phyloP scores from a whole-genome alignment of 2,797 vertebrate species.

The Eupleurogrammus muticus region DNA sequence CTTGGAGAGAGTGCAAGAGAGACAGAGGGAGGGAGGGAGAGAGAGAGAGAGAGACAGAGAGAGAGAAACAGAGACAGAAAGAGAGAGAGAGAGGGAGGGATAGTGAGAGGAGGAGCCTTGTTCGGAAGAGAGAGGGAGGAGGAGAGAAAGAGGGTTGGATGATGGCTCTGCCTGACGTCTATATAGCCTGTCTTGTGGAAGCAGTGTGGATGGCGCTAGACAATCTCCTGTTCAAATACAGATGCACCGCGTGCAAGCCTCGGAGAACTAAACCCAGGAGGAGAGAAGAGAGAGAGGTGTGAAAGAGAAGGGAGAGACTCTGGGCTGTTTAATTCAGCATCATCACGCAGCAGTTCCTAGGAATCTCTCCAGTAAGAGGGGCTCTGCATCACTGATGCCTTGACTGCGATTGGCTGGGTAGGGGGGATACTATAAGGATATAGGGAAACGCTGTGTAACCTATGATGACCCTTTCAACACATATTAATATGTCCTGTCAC shows the following conservation, averaged over 20 bases:
- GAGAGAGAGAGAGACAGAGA: constrained; percentile 40
- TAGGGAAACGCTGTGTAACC: constrained; percentile 79
- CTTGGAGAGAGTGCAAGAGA: constrained; percentile 42
- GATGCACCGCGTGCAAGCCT: constrained; percentile 64
- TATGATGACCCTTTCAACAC: constrained; percentile 85
- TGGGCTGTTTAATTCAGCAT: constrained; percentile 82
- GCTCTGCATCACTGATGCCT: constrained; percentile 84
- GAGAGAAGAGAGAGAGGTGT: constrained; percentile 31
- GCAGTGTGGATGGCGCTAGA: constrained; percentile 74
- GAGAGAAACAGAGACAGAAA: constrained; percentile 27
- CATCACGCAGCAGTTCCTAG: constrained; percentile 89
- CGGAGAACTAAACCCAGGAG: constrained; percentile 35
- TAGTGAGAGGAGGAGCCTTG: constrained; percentile 76
- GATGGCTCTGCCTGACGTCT: constrained; percentile 70
- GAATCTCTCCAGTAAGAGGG: constrained; percentile 93
- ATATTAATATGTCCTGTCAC: constrained; percentile 76
- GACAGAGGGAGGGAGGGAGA: constrained; percentile 16
- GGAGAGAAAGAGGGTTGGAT: constrained; percentile 68
- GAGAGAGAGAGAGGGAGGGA: constrained; percentile 49
- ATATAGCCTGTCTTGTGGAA: constrained; percentile 74
- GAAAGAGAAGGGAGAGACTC: constrained; percentile 75
- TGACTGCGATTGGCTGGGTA: constrained; percentile 87
- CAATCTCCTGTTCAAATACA: constrained; percentile 69
- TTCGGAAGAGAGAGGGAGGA: constrained; percentile 53
- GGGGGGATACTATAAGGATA: constrained; percentile 73